Conservation (phyloP, 1,140 invertebrate genomes). For the Papilio dardanus region DNA sequence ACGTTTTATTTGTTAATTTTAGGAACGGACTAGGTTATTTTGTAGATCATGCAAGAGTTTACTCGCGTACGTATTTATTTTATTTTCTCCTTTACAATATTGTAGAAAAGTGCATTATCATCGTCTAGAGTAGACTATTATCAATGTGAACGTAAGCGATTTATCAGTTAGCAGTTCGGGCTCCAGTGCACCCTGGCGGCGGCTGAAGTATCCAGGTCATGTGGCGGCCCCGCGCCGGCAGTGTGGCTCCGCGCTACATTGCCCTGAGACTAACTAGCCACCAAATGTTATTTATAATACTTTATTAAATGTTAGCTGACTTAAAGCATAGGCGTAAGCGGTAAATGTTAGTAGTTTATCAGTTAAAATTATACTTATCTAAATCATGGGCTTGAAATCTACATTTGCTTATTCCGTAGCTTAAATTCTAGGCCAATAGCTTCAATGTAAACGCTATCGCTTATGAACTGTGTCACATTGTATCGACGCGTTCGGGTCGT, state of each 20-base stretch:
- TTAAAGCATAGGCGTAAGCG: conserved; percentile 17
- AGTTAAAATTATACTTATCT: too few species aligned
- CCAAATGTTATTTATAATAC: conserved; percentile 64
- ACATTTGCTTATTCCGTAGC: background rate
- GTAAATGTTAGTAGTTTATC: too few species aligned
- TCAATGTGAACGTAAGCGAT: background rate
- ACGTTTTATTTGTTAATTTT: background rate
- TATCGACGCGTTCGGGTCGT: conserved; percentile 27
- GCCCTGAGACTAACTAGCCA: conserved; percentile 49
- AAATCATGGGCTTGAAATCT: too few species aligned
- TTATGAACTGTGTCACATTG: background rate
- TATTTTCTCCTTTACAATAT: too few species aligned
- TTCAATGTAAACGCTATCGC: conserved; percentile 22
- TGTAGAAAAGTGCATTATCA: background rate
- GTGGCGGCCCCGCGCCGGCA: background rate
- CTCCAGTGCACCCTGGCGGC: background rate
- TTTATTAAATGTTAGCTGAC: conserved; percentile 37
- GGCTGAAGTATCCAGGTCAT: background rate
- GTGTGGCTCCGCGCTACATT: conserved; percentile 30
- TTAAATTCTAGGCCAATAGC: background rate
- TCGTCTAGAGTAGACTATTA: background rate
- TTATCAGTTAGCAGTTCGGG: background rate
- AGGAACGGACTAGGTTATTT: background rate
- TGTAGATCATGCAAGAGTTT: background rate
- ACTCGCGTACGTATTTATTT: too few species aligned